Evolutionary conservation across 2,888 invertebrate genomes (phyloP).

Genomic region (Rambutsinella grinnellia): DNA sequence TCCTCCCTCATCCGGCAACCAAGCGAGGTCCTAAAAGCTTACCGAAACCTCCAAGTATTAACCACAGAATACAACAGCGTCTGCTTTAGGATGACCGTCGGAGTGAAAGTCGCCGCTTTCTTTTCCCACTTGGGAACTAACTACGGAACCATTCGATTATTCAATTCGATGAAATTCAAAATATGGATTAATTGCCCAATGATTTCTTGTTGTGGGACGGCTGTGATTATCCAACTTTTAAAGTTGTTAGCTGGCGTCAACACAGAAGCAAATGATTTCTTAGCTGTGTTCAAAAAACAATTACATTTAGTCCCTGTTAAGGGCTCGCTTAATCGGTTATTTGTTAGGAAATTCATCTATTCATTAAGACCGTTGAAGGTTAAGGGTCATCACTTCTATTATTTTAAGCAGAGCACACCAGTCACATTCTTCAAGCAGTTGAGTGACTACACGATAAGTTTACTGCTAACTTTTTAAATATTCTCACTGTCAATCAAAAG

Average conservation of each 20-base stretch:
- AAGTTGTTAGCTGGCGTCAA: slow-evolving; percentile 36
- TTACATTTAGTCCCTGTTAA: neutral
- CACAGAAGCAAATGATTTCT: slow-evolving; percentile 9
- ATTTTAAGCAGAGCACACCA: slow-evolving; percentile 38
- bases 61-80: slow-evolving; percentile 43
- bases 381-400: slow-evolving; percentile 36
- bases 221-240: slow-evolving; percentile 32
- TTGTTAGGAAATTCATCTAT: neutral
- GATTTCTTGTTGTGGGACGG: slow-evolving; percentile 25
- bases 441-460: slow-evolving; percentile 37
- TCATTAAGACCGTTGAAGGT: slow-evolving; percentile 26
- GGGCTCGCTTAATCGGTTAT: neutral
- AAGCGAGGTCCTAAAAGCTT: slow-evolving; percentile 22
- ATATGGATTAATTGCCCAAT: slow-evolving; percentile 48
- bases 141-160: slow-evolving; percentile 41
- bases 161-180: slow-evolving; percentile 38
- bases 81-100: slow-evolving; percentile 30
- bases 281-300: neutral
- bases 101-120: slow-evolving; percentile 37
- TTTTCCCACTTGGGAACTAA: slow-evolving; percentile 39
- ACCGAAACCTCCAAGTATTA: slow-evolving; percentile 22
- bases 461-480: slow-evolving; percentile 47
- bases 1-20: slow-evolving; percentile 10
- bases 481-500: no score
- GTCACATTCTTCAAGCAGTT: slow-evolving; percentile 29